Evolutionary conservation across 2,797 vertebrate genomes (phyloP).

Genomic region (Notolabrus celidotus): DNA sequence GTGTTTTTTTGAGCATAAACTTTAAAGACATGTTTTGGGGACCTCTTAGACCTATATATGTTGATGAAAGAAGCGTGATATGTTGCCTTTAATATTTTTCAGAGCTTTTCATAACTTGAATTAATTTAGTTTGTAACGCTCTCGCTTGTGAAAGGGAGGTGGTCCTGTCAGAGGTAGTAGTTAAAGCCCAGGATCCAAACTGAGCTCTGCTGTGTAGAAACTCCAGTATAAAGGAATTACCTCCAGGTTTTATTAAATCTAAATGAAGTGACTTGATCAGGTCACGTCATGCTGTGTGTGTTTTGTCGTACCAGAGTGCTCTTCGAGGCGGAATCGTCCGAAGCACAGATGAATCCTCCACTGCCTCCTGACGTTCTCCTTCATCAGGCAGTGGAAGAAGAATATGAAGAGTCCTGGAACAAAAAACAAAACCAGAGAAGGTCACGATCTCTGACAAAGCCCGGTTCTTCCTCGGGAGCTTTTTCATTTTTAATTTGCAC

Average conservation of each 20-base stretch:
- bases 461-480: background rate
- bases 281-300: background rate
- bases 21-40: too few relatives aligned
- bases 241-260: background rate
- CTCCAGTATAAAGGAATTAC: too few relatives aligned
- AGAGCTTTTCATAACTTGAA: too few relatives aligned
- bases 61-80: too few relatives aligned
- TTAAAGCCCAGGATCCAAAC: too few relatives aligned
- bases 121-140: too few relatives aligned
- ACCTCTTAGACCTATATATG: too few relatives aligned
- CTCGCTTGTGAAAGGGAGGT: too few relatives aligned
- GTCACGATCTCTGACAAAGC: background rate
- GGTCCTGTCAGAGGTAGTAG: too few relatives aligned
- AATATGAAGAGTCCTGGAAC: constrained; percentile 84
- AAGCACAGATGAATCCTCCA: constrained; percentile 83
- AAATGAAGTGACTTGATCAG: background rate
- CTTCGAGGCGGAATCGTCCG: constrained; percentile 79
- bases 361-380: constrained; percentile 83
- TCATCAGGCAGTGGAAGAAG: constrained; percentile 85
- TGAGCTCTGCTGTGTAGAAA: too few relatives aligned
- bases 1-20: too few relatives aligned
- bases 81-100: too few relatives aligned
- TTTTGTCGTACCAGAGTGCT: constrained; percentile 75
- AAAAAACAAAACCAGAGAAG: constrained; percentile 19
- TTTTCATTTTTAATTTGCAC: constrained; percentile 18